A percentile compares a stretch with the other conserved stretches of the same genome.
Conservation (phyloP, 2,888 invertebrate genomes). For the Tipula confusa region DNA sequence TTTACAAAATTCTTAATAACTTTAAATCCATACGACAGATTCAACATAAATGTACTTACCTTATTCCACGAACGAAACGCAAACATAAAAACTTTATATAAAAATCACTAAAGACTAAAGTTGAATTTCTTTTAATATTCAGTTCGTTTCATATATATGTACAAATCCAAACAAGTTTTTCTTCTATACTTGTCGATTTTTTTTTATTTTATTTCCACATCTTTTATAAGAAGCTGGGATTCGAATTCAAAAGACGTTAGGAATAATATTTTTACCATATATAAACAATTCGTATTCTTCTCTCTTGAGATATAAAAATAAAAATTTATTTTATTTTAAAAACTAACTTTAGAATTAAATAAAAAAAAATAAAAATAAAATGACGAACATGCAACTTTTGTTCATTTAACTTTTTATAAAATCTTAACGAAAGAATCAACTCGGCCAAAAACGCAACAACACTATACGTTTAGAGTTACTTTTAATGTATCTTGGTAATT, state of each 20-base stretch:
- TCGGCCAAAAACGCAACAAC: background rate
- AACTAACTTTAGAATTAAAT: background rate
- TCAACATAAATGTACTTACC: background rate
- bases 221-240: background rate
- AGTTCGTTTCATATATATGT: background rate
- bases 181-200: background rate
- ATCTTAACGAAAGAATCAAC: background rate
- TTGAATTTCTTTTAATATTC: background rate
- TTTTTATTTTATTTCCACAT: background rate
- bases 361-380: background rate
- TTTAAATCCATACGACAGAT: too few species aligned
- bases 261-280: background rate
- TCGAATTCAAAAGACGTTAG: background rate
- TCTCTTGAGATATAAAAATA: background rate
- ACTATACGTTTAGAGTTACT: too few species aligned
- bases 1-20: too few species aligned
- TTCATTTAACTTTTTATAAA: background rate
- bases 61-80: background rate
- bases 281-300: background rate
- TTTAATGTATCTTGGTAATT: too few species aligned
- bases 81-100: background rate
- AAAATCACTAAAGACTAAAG: background rate
- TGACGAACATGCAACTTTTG: background rate
- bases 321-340: background rate
- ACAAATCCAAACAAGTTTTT: background rate